phyloP scores from a whole-genome alignment of 2,797 vertebrate species.

The Acomys russatus region DNA sequence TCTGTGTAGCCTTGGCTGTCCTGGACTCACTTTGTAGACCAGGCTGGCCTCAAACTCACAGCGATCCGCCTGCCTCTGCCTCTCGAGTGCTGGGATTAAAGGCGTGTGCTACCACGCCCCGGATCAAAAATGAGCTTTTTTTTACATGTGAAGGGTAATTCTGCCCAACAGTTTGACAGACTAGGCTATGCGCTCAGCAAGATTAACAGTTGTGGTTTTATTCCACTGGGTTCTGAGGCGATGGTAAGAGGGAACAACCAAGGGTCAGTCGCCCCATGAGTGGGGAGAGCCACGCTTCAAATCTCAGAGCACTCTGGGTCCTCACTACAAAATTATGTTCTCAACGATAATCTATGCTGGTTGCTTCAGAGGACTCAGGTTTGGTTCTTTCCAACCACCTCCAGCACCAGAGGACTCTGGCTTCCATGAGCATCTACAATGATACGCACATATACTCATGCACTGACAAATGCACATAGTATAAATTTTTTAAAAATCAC shows the following conservation, averaged over 20 bases:
- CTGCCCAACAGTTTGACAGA: conserved; percentile 52
- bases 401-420: background rate
- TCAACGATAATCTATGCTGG: background rate
- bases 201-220: background rate
- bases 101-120: too few species aligned
- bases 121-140: background rate
- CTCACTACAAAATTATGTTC: conserved; percentile 52
- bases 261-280: too few species aligned
- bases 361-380: conserved; percentile 5
- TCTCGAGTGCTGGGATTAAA: too few species aligned
- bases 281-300: background rate
- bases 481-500: too few species aligned
- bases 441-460: background rate
- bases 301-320: conserved; percentile 33
- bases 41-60: too few species aligned
- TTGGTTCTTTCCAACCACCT: background rate
- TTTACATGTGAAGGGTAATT: background rate
- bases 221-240: background rate
- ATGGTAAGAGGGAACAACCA: background rate
- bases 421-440: background rate
- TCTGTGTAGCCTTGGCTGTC: too few species aligned
- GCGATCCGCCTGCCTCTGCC: too few species aligned
- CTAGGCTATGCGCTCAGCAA: background rate
- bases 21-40: too few species aligned
- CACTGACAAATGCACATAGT: background rate